Conservation (phyloP, 1,140 invertebrate species). For the Zaprionus camerounensis region DNA sequence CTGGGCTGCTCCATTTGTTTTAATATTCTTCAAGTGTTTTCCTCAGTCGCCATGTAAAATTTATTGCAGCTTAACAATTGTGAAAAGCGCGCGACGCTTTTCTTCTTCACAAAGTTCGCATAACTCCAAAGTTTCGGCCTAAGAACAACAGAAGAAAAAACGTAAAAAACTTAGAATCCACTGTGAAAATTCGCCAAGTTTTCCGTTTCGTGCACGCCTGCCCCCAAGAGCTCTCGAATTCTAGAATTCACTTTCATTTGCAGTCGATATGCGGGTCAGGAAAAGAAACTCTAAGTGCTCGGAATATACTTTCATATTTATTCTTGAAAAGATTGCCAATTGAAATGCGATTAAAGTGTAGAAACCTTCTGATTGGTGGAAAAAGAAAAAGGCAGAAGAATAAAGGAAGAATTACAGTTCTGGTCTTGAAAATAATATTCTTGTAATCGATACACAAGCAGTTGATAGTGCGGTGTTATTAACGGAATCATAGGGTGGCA, state of each 20-base stretch:
- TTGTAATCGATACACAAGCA: too few species aligned
- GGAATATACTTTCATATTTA: not conserved
- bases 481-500: too few species aligned
- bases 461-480: too few species aligned
- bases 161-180: conserved; percentile 45
- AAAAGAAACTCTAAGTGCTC: not conserved
- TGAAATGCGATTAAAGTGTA: not conserved
- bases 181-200: conserved; percentile 50
- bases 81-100: conserved; percentile 20
- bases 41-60: conserved; percentile 63
- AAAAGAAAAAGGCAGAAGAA: not conserved
- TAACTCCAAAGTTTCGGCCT: conserved; percentile 40
- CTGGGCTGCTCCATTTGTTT: conserved; percentile 53
- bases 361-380: not conserved
- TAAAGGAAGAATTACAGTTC: too few species aligned
- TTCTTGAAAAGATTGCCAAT: not conserved
- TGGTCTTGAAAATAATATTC: too few species aligned
- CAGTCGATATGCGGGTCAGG: conserved; percentile 47
- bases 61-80: conserved; percentile 58
- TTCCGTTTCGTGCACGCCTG: conserved; percentile 65
- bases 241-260: conserved; percentile 68
- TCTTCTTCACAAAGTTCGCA: conserved; percentile 14
- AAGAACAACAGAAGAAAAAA: conserved; percentile 19
- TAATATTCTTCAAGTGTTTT: conserved; percentile 72
- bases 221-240: not conserved